These are phyloP conservation scores for Periparus ater DNA, from an alignment of 2,797 vertebrate genomes.

Conservation along the genomic window DNA sequence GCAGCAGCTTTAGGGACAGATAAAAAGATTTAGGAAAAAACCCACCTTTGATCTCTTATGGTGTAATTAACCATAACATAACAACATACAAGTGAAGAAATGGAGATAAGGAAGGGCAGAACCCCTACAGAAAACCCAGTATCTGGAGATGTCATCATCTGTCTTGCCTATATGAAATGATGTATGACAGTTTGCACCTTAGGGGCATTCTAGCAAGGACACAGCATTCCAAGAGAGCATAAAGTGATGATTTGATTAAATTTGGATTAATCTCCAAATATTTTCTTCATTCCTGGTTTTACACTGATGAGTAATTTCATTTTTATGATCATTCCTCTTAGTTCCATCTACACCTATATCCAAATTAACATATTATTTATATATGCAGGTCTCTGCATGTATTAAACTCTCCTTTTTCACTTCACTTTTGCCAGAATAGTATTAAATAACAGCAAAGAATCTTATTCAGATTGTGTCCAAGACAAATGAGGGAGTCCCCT, in stretches of 20 bases:
- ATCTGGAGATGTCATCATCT: not conserved
- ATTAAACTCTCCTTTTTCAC: not conserved
- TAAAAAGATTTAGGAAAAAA: not conserved
- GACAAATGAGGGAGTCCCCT: not conserved
- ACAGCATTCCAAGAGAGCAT: not conserved
- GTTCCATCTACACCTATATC: not conserved
- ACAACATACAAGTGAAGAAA: not conserved
- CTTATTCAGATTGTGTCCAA: not conserved
- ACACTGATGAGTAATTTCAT: not conserved
- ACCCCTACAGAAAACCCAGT: not conserved
- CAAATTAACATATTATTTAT: not conserved
- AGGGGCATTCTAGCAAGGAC: not conserved
- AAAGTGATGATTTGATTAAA: not conserved
- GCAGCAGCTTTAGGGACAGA: not conserved
- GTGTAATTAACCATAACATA: not conserved
- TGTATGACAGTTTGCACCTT: not conserved
- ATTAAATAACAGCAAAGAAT: not conserved
- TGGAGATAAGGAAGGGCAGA: not conserved
- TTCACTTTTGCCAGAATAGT: not conserved
- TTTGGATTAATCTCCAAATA: not conserved
- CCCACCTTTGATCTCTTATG: not conserved
- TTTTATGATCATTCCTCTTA: not conserved
- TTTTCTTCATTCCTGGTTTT: not conserved
- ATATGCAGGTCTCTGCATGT: not conserved
- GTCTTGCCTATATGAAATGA: not conserved